Evolutionary conservation across 2,888 invertebrate species (phyloP), one percentile per base, ranked within the genome.

Genomic region (Cheilosia urbana): DNA sequence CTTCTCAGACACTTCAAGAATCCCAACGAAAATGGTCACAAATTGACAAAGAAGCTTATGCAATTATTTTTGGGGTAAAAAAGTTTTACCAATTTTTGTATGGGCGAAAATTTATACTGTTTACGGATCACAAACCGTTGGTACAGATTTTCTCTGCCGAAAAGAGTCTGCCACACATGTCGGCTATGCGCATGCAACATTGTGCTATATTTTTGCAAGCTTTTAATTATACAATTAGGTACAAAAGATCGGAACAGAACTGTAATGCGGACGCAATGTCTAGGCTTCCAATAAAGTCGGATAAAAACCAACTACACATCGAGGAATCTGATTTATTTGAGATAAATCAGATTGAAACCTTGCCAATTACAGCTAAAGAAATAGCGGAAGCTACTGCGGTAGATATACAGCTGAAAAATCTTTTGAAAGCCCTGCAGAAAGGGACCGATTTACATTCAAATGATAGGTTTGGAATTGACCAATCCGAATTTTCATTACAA

Each of bases 131-230:
- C 27, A 27, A 27, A 27, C 27, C 27, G 27, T 27, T 27, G 27
- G 27, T 27, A 27, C 27, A 0, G 27, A 27, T 27, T 27, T 27
- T 27, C 27, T 27, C 27, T 27, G 27, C 6, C 27, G 34, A 63
- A 47, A 47, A 49, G 30, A 34, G 34, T 27, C 24, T 63, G 34
- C 63, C 63, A 13, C 63, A 49, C 30, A 63, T 63, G 63, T 63
- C 63, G 30, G 63, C 63, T 17, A 21, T 30, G 27, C 49, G 37
- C 13, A 63, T 63, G 63, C 63, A 63, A 34, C 47, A 63, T 17
- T 65, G 37, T 19, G 63, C 37, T 9, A 49, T 65, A 4, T 65
- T 30, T 51, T 21, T 65, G n/a, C 53, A 53, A 53, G 53, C 13
- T 15, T 53, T 27, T 53, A 53, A 53, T 27, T 53, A 27, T 53